These are phyloP conservation scores for Neostethus bicornis DNA, from an alignment of 2,797 vertebrate species.

Conservation along the genomic window DNA sequence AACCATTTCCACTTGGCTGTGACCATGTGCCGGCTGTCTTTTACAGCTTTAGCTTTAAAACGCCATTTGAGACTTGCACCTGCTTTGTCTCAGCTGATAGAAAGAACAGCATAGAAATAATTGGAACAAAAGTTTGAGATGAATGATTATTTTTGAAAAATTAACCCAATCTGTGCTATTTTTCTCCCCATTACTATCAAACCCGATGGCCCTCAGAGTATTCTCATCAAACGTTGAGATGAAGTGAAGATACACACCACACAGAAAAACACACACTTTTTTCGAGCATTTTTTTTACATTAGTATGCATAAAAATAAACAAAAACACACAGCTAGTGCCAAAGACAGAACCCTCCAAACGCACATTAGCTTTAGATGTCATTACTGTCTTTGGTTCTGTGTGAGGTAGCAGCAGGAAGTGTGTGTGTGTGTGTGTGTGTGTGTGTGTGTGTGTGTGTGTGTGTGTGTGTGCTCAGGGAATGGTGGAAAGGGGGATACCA, in stretches of 20 bases:
- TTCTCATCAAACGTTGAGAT: conserved; percentile 67
- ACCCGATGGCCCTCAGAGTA: conserved; percentile 66
- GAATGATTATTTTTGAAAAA: too few species aligned
- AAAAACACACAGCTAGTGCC: conserved; percentile 6
- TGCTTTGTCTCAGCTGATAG: conserved; percentile 45
- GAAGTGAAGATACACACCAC: conserved; percentile 5
- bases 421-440: too few species aligned
- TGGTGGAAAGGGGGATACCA: conserved; percentile 31
- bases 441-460: too few species aligned
- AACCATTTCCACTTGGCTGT: conserved; percentile 55
- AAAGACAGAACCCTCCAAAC: conserved; percentile 17
- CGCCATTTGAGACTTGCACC: conserved; percentile 47
- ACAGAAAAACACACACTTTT: conserved; percentile 26
- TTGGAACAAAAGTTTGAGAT: too few species aligned
- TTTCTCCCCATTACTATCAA: conserved; percentile 28
- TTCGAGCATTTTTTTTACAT: conserved; percentile 31
- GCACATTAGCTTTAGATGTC: conserved; percentile 23
- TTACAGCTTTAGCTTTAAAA: conserved; percentile 59
- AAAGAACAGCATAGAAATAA: conserved; percentile 28
- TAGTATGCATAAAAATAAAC: conserved; percentile 21
- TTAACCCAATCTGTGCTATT: conserved; percentile 2
- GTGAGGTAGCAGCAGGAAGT: conserved; percentile 22
- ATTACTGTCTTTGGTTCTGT: conserved; percentile 20
- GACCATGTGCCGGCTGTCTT: conserved; percentile 56
- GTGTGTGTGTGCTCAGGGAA: too few species aligned